Base-by-base conservation (phyloP, 2,113 vertebrate species). In the Arothron firmamentum region DNA sequence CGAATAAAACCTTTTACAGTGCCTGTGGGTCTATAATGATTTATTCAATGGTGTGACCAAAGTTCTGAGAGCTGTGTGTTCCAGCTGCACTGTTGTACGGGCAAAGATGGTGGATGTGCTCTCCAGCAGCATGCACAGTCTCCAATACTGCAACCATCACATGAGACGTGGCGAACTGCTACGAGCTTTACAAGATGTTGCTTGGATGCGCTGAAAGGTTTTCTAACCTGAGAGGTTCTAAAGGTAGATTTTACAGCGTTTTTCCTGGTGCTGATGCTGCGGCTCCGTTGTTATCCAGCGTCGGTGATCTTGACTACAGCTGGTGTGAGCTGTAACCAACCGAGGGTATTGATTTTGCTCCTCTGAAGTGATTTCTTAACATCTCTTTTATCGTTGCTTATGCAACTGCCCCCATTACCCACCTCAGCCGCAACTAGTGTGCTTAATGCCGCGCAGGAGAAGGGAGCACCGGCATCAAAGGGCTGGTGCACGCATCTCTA, bases 371-470 rank as follows among this genome's bases (percentile, higher is more conserved):
- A 71, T 79, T 74, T 60, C 47, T 78, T 15, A 67, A 60, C 72
- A 81, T 56, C 59, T 59, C 53, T 76, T 78, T 78, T 58, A 85
- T 83, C 59, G 25, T 6, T 13, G 65, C 69, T 91, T 88, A 88
- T 77, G 72, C 87, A 89, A 91, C 78, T 60, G 70, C 19, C 65
- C 80, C 68, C 65, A 17, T 86, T 87, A 72, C 80, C 68, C 63
- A 78, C 73, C 78, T 81, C 63, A 52, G 60, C 77, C 58, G 70
- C 67, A 67, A 75, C 70, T 65, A 53, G 60, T 54, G 63, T 47
- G 46, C 62, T 60, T 47, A 52, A 66, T 17, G 45, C 14, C 17
- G 5, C 43, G 5, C 49, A 45, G 60, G 57, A 62, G 57, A 21
- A 72, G 51, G 34, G 43, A 66, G 31, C 59, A 67, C 52, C 48